phyloP scores from a whole-genome alignment of 2,113 vertebrate species.

The Apodemus sylvaticus region DNA sequence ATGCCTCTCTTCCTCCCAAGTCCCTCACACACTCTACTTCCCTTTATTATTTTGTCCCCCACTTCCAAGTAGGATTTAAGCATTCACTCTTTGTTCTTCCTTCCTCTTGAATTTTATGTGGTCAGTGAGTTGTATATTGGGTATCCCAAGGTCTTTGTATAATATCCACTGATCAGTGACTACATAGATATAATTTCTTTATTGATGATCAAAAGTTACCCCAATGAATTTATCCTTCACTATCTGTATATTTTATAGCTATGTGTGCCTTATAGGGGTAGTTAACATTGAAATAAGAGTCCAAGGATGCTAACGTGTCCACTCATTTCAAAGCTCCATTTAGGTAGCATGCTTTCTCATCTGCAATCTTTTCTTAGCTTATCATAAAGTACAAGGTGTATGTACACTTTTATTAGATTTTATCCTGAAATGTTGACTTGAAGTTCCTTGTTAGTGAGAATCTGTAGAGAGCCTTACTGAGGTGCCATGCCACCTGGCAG shows the following conservation, averaged over 20 bases:
- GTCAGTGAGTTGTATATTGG: no score
- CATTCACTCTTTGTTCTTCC: no score
- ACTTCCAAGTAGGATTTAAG: no score
- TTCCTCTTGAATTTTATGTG: no score
- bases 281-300: not conserved
- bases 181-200: not conserved
- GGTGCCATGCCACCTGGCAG: no score
- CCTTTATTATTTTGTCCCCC: no score
- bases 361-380: not conserved
- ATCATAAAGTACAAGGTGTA: not conserved
- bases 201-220: not conserved
- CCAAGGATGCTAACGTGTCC: not conserved
- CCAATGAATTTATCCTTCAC: not conserved
- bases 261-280: not conserved
- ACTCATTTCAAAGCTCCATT: not conserved
- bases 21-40: no score
- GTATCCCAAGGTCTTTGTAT: no score
- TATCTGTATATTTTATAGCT: not conserved
- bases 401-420: not conserved
- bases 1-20: no score
- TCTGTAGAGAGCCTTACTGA: no score
- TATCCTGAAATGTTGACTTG: conserved; percentile 6
- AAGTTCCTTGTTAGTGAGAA: not conserved
- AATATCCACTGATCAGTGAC: no score
- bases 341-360: not conserved